Evolutionary conservation across 2,888 invertebrate species (phyloP).

Genomic region (Drosophila leonis): DNA sequence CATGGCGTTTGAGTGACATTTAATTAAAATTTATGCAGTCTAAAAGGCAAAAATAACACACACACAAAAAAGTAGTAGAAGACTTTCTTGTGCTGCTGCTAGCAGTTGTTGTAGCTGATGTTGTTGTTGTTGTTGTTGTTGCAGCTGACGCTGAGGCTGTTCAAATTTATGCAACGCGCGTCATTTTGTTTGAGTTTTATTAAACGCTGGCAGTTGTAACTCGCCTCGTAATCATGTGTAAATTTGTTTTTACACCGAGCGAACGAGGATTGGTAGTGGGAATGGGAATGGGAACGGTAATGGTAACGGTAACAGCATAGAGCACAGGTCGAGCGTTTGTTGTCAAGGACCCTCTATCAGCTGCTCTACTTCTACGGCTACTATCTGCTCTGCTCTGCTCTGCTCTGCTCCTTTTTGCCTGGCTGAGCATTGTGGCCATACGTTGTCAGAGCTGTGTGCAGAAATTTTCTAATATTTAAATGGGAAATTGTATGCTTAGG

Average conservation of each 20-base stretch:
- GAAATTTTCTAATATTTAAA: slow-evolving; percentile 75
- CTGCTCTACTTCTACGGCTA: background rate
- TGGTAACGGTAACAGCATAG: slow-evolving; percentile 6
- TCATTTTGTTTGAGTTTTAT: slow-evolving; percentile 82
- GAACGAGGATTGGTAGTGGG: too few relatives aligned
- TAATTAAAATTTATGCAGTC: slow-evolving; percentile 84
- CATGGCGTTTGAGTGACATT: slow-evolving; percentile 84
- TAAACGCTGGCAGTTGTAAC: slow-evolving; percentile 73
- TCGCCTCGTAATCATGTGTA: slow-evolving; percentile 77
- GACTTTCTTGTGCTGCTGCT: slow-evolving; percentile 20
- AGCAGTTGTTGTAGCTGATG: slow-evolving; percentile 4
- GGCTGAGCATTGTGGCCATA: slow-evolving; percentile 30
- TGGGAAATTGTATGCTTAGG: slow-evolving; percentile 66
- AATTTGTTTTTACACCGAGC: slow-evolving; percentile 75
- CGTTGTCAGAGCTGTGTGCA: slow-evolving; percentile 36
- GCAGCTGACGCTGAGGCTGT: slow-evolving; percentile 34
- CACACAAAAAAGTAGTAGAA: background rate
- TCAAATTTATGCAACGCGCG: slow-evolving; percentile 81
- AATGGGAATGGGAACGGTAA: too few relatives aligned
- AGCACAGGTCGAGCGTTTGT: slow-evolving; percentile 27
- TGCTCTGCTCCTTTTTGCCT: slow-evolving; percentile 1
- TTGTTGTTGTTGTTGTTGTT: slow-evolving; percentile 25
- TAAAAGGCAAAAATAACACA: slow-evolving; percentile 62
- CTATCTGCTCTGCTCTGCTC: background rate
- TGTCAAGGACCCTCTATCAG: slow-evolving; percentile 39